Percentiles rank a stretch among this genome's conserved stretches.
Conservation (phyloP, 2,113 vertebrate genomes). For the Cephalopterus ornatus region DNA sequence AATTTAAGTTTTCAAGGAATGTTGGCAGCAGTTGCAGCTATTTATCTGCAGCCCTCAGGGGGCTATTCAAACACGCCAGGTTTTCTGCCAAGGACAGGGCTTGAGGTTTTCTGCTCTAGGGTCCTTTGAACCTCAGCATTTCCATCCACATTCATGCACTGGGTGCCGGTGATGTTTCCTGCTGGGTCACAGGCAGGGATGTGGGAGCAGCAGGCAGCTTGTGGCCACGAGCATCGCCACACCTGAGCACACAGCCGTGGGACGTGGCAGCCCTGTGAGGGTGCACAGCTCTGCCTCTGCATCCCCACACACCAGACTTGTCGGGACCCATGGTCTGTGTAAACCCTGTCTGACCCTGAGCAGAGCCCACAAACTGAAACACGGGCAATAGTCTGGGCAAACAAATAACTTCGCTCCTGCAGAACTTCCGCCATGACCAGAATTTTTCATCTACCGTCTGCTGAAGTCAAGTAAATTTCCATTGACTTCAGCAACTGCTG, state of each 20-base stretch:
- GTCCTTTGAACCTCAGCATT: neutral
- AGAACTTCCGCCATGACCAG: neutral
- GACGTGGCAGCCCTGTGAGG: neutral
- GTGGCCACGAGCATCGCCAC: fast-evolving
- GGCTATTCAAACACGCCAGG: neutral
- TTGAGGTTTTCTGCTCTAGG: neutral
- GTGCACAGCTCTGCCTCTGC: neutral
- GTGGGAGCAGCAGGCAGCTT: neutral
- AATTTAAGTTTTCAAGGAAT: constrained; percentile 4
- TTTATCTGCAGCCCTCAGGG: neutral
- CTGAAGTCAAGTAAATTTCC: neutral
- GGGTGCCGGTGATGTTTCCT: neutral
- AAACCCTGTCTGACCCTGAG: neutral
- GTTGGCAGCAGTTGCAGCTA: neutral
- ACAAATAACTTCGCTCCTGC: neutral
- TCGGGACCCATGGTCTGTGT: fast-evolving
- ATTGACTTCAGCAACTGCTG: neutral
- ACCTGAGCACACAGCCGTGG: fast-evolving
- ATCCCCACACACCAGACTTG: fast-evolving
- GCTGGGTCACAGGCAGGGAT: neutral
- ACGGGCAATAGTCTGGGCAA: neutral
- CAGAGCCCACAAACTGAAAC: neutral
- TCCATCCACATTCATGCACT: neutral
- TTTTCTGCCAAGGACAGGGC: neutral
- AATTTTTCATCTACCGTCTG: neutral